A percentile compares a stretch with the other conserved stretches of the same genome.
Evolutionary conservation across 2,113 vertebrate genomes (phyloP).

Genomic region (Gasterosteus nipponicus): DNA sequence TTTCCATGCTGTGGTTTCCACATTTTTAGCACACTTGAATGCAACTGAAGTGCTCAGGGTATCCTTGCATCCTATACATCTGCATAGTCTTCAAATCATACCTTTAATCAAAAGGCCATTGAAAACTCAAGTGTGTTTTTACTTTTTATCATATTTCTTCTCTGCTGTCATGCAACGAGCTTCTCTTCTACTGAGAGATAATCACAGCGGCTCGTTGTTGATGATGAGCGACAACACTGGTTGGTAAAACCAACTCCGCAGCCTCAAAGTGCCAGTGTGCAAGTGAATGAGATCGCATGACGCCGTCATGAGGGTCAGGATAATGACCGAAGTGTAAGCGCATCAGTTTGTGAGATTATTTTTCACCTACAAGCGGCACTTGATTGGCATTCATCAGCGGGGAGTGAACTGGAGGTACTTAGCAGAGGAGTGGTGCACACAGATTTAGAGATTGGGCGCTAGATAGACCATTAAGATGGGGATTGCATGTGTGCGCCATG

Average conservation of each 20-base stretch:
- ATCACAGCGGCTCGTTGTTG: not conserved
- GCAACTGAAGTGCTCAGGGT: slow-evolving; percentile 2
- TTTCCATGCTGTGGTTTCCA: not conserved
- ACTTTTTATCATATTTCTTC: not conserved
- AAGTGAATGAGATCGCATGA: slow-evolving; percentile 59
- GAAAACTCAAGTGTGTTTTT: not conserved
- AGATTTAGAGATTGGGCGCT: slow-evolving; percentile 50
- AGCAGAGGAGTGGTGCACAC: slow-evolving; percentile 52
- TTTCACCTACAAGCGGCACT: slow-evolving; percentile 66
- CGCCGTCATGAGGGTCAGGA: slow-evolving; percentile 61
- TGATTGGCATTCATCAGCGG: slow-evolving; percentile 74
- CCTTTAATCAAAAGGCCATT: not conserved
- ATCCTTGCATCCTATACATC: not conserved
- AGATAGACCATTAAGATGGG: slow-evolving; percentile 54
- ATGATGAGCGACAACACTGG: slow-evolving; percentile 14
- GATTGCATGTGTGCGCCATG: slow-evolving; percentile 76
- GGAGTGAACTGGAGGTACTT: slow-evolving; percentile 61
- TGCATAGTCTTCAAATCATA: not conserved
- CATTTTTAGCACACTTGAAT: not conserved
- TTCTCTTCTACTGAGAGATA: not conserved
- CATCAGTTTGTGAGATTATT: slow-evolving; percentile 56
- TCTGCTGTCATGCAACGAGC: slow-evolving; percentile 15
- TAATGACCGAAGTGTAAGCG: slow-evolving; percentile 68
- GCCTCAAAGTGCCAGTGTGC: slow-evolving; percentile 25
- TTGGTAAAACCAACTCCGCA: slow-evolving; percentile 11